phyloP scores from a whole-genome alignment of 1,140 invertebrate species.

The Drosophila simulans region DNA sequence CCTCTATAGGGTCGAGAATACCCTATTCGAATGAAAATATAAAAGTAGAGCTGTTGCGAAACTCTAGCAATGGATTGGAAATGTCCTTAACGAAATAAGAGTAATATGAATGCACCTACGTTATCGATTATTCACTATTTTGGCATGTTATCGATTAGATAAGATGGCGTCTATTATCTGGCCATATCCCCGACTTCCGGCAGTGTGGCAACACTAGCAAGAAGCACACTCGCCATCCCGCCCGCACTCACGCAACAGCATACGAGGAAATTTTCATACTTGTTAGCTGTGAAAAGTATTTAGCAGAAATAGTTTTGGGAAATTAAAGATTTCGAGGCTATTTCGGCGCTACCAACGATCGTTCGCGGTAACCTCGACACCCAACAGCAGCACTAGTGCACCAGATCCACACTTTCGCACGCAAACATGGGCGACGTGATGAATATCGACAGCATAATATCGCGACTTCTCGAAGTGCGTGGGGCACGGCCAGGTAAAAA shows the following conservation, averaged over 20 bases:
- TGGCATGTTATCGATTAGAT: constrained; percentile 1
- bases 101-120: too few relatives aligned
- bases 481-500: constrained; percentile 90
- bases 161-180: constrained; percentile 18
- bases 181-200: neutral
- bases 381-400: constrained; percentile 56
- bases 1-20: too few relatives aligned
- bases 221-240: neutral
- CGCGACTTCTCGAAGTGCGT: constrained; percentile 82
- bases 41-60: too few relatives aligned
- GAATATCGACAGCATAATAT: constrained; percentile 84
- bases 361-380: constrained; percentile 55
- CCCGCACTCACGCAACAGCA: constrained; percentile 9
- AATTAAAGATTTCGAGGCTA: constrained; percentile 47
- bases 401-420: constrained; percentile 20
- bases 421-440: constrained; percentile 82
- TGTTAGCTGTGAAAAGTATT: constrained; percentile 74
- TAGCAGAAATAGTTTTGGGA: constrained; percentile 59
- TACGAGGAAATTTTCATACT: constrained; percentile 64
- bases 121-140: too few relatives aligned
- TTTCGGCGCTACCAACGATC: constrained; percentile 55
- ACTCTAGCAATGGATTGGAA: too few relatives aligned
- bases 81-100: too few relatives aligned
- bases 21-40: too few relatives aligned
- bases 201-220: neutral